Percentiles rank a stretch among this genome's conserved stretches.
Conservation (phyloP, 2,888 invertebrate genomes). For the Eupithecia exiguata region DNA sequence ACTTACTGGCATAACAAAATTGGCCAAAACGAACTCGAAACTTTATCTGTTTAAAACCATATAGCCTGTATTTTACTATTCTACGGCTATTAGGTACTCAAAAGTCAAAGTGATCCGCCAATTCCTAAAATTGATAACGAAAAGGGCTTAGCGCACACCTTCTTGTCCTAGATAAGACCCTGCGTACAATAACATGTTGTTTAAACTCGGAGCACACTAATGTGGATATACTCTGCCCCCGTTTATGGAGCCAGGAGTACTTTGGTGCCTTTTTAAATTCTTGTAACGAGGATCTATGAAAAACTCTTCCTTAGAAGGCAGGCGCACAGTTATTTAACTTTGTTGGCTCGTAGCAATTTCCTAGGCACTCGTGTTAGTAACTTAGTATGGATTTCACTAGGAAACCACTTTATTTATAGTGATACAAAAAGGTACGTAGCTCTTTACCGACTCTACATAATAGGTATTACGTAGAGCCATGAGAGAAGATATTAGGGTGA, state of each 20-base stretch:
- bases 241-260: constrained; percentile 33
- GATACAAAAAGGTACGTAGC: background rate
- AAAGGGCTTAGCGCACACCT: background rate
- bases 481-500: background rate
- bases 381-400: background rate
- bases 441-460: background rate
- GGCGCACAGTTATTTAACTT: constrained; percentile 11
- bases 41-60: background rate
- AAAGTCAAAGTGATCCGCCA: background rate
- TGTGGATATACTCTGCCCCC: constrained; percentile 47
- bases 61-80: too few species aligned
- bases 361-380: background rate
- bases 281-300: constrained; percentile 19
- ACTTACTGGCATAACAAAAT: background rate
- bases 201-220: constrained; percentile 44
- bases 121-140: too few species aligned
- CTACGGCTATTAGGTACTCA: background rate
- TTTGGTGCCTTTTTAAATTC: constrained; percentile 24
- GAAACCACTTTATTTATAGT: background rate
- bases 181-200: constrained; percentile 49
- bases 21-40: background rate
- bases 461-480: background rate
- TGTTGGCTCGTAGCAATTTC: constrained; percentile 1
- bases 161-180: constrained; percentile 13
- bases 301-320: constrained; percentile 15